These are phyloP conservation scores for Drosophila sordidapex DNA, from an alignment of 2,888 invertebrate species.

Conservation along the genomic window DNA sequence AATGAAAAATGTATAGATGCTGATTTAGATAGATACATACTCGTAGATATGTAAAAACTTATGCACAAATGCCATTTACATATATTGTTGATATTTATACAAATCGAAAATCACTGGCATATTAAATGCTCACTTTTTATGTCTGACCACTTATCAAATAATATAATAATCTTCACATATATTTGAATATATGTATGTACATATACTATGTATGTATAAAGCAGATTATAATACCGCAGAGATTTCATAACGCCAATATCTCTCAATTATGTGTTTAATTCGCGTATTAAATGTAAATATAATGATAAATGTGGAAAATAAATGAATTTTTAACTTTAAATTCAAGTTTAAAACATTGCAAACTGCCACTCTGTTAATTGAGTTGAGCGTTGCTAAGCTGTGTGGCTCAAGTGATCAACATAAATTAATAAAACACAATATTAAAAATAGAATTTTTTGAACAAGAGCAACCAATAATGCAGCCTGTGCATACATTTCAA, in stretches of 20 bases:
- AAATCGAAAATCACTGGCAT: background rate
- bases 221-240: background rate
- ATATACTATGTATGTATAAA: background rate
- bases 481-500: background rate
- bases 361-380: too few relatives aligned
- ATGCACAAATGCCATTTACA: background rate
- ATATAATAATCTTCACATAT: background rate
- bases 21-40: background rate
- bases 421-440: background rate
- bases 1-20: conserved; percentile 44
- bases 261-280: background rate
- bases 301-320: background rate
- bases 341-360: background rate
- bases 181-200: background rate
- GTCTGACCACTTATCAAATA: background rate
- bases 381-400: background rate
- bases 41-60: background rate
- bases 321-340: background rate
- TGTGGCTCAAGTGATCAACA: background rate
- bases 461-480: background rate
- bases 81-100: too few relatives aligned
- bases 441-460: background rate
- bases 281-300: background rate
- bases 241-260: background rate
- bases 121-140: background rate